phyloP scores from a whole-genome alignment of 2,888 invertebrate species.

The Temnothorax unifasciatus region DNA sequence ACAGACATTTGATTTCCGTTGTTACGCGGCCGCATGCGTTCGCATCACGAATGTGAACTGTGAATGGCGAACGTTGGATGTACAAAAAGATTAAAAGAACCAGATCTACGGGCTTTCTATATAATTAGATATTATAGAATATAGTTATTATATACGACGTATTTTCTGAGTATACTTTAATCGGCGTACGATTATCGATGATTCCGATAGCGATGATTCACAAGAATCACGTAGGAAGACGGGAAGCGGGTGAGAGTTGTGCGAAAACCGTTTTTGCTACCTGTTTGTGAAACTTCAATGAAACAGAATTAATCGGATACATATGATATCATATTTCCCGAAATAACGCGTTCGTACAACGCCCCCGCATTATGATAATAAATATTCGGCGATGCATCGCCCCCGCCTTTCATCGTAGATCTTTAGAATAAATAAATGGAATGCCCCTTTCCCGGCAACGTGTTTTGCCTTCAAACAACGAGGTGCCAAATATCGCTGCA shows the following conservation, averaged over 20 bases:
- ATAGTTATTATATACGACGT: neutral
- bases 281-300: neutral
- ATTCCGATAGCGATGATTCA: constrained; percentile 13
- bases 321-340: neutral
- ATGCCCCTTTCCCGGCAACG: neutral
- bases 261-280: neutral
- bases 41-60: neutral
- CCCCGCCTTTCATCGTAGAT: neutral
- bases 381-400: constrained; percentile 24
- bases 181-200: neutral
- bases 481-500: neutral
- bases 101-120: neutral
- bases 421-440: neutral
- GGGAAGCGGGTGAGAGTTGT: constrained; percentile 16
- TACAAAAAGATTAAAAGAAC: neutral
- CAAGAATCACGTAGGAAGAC: neutral
- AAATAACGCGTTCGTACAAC: neutral
- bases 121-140: neutral
- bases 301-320: neutral
- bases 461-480: constrained; percentile 4
- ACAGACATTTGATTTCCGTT: constrained; percentile 27
- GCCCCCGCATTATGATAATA: constrained; percentile 10
- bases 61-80: neutral
- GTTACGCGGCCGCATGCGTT: neutral
- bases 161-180: neutral